phyloP scores from a whole-genome alignment of 2,797 vertebrate genomes.

The Anguilla megastoma region DNA sequence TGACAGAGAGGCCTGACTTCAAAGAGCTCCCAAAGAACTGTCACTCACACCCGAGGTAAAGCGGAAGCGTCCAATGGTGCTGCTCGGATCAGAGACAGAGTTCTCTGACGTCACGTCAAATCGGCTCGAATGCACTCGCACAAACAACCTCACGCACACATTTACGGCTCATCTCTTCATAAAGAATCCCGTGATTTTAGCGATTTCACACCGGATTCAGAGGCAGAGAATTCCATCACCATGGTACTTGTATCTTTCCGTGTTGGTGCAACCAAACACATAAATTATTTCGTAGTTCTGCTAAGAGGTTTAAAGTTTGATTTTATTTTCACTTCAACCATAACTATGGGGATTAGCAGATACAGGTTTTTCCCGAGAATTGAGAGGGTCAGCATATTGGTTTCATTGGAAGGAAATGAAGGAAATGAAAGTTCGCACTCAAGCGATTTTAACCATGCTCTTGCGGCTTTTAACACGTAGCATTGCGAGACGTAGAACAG shows the following conservation, averaged over 20 bases:
- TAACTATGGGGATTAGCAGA: background rate
- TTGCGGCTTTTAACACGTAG: background rate
- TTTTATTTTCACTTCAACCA: background rate
- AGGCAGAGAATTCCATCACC: background rate
- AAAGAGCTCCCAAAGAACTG: no score
- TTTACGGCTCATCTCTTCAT: background rate
- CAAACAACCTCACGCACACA: background rate
- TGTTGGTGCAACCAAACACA: background rate
- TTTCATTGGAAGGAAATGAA: background rate
- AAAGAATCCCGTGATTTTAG: background rate
- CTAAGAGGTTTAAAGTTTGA: background rate
- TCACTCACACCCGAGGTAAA: no score
- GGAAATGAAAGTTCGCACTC: conserved; percentile 22
- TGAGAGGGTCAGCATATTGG: conserved; percentile 19
- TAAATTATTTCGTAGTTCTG: background rate
- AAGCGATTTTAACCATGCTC: background rate
- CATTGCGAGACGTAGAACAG: background rate
- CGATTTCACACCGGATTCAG: background rate
- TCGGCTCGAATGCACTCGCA: background rate
- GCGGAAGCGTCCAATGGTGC: no score
- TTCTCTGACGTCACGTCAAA: background rate
- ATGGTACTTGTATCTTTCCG: background rate
- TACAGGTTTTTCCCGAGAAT: conserved; percentile 5
- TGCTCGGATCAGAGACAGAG: background rate
- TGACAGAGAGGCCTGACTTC: no score